Evolutionary conservation across 2,113 vertebrate genomes (phyloP).

Genomic region (Xenotilapia caudafasciata): DNA sequence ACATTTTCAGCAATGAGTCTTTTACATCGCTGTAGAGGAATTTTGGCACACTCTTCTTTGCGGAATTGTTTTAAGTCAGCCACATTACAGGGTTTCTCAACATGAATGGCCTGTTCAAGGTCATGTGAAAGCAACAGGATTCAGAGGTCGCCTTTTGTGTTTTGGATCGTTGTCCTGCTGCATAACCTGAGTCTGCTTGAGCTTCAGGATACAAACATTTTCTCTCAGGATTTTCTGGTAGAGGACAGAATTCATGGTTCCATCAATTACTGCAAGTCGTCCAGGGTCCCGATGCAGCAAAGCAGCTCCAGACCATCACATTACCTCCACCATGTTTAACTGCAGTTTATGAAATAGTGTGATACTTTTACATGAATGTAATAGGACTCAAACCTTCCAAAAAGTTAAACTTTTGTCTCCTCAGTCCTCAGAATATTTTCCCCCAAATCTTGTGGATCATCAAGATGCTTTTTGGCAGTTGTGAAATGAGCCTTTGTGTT

Average conservation of each 20-base stretch:
- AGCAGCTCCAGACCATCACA: not conserved
- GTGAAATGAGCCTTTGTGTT: not conserved
- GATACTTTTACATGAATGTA: not conserved
- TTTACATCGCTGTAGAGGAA: not conserved
- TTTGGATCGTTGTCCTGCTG: not conserved
- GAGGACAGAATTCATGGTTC: not conserved
- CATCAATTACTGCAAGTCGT: not conserved
- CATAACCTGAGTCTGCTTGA: not conserved
- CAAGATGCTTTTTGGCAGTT: no score
- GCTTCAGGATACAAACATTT: not conserved
- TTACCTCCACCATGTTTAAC: not conserved
- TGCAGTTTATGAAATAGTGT: not conserved
- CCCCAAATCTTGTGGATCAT: not conserved
- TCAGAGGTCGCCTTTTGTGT: not conserved
- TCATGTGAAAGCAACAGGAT: not conserved
- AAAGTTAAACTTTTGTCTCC: not conserved
- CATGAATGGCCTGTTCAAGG: not conserved
- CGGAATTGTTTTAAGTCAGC: not conserved
- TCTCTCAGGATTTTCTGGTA: not conserved
- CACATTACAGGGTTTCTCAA: not conserved
- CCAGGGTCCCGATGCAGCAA: not conserved
- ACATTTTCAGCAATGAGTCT: not conserved
- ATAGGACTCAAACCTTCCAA: not conserved
- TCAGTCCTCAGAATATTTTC: not conserved
- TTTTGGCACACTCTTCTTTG: not conserved